Conservation (phyloP, 1,140 invertebrate species). For the Limonius californicus region DNA sequence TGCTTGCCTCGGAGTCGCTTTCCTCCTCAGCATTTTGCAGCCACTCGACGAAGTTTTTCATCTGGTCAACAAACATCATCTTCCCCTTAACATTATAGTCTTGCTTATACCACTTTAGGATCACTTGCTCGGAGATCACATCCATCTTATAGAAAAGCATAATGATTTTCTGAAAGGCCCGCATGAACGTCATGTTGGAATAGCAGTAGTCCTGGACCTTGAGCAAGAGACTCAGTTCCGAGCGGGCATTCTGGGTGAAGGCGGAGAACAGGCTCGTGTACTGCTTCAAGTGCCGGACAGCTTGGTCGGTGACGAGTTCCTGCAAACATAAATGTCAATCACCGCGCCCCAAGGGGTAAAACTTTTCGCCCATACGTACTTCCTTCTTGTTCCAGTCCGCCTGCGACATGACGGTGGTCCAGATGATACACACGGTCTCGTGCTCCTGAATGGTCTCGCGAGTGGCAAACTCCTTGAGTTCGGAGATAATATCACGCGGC, state of each 20-base stretch:
- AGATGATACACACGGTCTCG: slow-evolving; percentile 83
- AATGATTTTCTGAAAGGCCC: slow-evolving; percentile 96
- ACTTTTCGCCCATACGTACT: too few species aligned
- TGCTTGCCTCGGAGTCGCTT: slow-evolving; percentile 51
- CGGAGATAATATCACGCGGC: slow-evolving; percentile 74
- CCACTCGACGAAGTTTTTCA: slow-evolving; percentile 97
- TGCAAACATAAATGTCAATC: too few species aligned
- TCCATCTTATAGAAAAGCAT: slow-evolving; percentile 94
- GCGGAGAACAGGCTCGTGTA: slow-evolving; percentile 83
- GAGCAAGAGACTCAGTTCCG: slow-evolving; percentile 82
- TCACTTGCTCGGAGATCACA: slow-evolving; percentile 86
- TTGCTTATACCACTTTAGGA: slow-evolving; percentile 92
- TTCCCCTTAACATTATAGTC: slow-evolving; percentile 91
- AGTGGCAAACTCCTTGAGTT: slow-evolving; percentile 80
- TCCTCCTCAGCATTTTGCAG: slow-evolving; percentile 93
- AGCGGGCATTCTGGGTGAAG: slow-evolving; percentile 77
- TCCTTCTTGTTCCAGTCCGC: slow-evolving; percentile 99
- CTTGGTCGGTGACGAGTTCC: slow-evolving; percentile 91
- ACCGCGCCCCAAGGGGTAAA: too few species aligned
- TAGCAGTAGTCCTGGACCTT: slow-evolving; percentile 97
- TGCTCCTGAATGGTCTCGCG: slow-evolving; percentile 82
- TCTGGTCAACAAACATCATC: slow-evolving; percentile 95
- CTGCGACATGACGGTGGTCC: slow-evolving; percentile 89
- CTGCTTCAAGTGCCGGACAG: slow-evolving; percentile 81
- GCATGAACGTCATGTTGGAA: slow-evolving; percentile 98